A percentile compares a stretch with the other conserved stretches of the same genome.
These are phyloP conservation scores for Epizoanthus rinbou DNA, from an alignment of 92 coral and sea anemone species.

Conservation along the genomic window DNA sequence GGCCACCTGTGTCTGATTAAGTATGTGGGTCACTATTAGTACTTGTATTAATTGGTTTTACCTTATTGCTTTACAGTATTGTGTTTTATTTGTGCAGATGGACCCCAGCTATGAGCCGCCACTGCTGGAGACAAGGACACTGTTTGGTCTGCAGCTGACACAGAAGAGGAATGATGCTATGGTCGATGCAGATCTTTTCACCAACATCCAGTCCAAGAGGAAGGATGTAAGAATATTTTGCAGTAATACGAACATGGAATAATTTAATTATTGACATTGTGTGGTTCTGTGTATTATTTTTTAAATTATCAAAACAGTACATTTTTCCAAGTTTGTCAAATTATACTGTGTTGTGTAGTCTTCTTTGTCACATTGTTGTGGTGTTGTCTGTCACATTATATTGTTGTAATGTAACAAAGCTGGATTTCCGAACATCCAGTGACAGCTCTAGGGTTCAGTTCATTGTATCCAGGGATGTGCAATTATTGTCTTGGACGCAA, in stretches of 20 bases:
- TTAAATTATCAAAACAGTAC: not conserved
- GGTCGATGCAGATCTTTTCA: constrained; percentile 77
- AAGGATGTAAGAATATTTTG: constrained; percentile 62
- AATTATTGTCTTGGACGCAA: too few species aligned
- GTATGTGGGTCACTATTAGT: too few species aligned
- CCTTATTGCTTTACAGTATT: not conserved
- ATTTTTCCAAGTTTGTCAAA: too few species aligned
- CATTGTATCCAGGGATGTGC: too few species aligned
- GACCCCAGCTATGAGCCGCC: constrained; percentile 85
- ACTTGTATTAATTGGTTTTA: not conserved
- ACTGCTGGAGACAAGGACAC: constrained; percentile 74
- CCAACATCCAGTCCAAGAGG: constrained; percentile 68
- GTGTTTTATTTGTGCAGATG: constrained; percentile 66
- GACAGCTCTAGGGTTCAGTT: too few species aligned
- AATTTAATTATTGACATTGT: not conserved
- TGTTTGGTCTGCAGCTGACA: constrained; percentile 94
- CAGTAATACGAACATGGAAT: not conserved
- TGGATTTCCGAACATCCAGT: too few species aligned
- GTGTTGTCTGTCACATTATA: too few species aligned
- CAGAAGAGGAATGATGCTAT: constrained; percentile 88
- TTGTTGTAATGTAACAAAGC: too few species aligned
- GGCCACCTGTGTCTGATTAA: too few species aligned
- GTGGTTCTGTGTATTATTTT: not conserved
- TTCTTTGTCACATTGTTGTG: too few species aligned
- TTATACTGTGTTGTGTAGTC: too few species aligned